Evolutionary conservation across 2,797 vertebrate species (phyloP).

Genomic region (Phoeniculus purpureus): DNA sequence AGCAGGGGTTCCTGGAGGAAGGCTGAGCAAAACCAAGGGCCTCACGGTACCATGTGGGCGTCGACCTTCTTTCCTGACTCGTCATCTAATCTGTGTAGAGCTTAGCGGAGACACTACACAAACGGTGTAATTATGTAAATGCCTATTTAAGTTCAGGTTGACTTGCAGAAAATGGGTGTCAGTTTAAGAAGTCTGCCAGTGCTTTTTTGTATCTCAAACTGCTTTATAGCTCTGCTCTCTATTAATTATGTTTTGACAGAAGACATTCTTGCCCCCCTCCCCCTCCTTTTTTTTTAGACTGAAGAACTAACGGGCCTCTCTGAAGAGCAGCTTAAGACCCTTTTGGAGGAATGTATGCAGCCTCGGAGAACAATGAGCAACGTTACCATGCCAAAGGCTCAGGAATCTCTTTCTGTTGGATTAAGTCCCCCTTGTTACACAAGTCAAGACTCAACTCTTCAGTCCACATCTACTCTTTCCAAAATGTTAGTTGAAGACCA

Average conservation of each 20-base stretch:
- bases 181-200: conserved; percentile 4
- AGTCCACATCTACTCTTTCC: conserved; percentile 64
- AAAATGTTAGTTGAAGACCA: conserved; percentile 69
- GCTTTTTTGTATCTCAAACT: neutral
- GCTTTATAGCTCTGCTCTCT: neutral
- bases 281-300: conserved; percentile 70
- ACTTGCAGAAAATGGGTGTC: neutral
- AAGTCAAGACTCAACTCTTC: conserved; percentile 48
- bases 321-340: conserved; percentile 83
- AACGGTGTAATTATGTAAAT: neutral
- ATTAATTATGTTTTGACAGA: conserved; percentile 60
- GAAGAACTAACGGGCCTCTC: conserved; percentile 73
- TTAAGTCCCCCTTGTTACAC: conserved; percentile 46
- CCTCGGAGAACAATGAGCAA: conserved; percentile 66
- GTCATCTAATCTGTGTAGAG: conserved; percentile 14
- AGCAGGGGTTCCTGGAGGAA: neutral
- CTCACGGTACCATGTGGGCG: neutral
- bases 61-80: neutral
- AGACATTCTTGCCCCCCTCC: conserved; percentile 29
- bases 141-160: neutral
- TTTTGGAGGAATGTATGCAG: conserved; percentile 85
- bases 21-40: neutral
- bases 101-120: neutral
- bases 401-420: conserved; percentile 68
- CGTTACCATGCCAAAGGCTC: conserved; percentile 54